phyloP scores from a whole-genome alignment of 2,113 vertebrate genomes.

The Prionailurus viverrinus region DNA sequence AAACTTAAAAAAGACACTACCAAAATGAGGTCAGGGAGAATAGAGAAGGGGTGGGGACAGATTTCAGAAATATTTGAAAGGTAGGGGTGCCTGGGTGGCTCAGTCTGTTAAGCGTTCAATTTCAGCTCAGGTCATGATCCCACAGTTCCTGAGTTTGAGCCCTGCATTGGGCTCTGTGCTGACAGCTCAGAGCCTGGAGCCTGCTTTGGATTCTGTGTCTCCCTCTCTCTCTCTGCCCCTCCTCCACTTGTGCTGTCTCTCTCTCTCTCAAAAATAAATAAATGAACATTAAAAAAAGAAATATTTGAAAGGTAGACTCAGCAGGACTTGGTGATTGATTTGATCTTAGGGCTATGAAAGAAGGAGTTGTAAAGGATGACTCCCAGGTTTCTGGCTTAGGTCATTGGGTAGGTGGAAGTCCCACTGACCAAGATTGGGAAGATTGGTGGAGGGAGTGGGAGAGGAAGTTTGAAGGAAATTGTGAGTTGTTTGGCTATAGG shows the following conservation, averaged over 20 bases:
- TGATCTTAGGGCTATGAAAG: background rate
- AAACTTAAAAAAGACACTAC: background rate
- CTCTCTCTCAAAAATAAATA: too few relatives aligned
- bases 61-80: slow-evolving; percentile 28
- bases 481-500: slow-evolving; percentile 42
- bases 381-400: slow-evolving; percentile 17
- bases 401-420: background rate
- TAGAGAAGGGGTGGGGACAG: background rate
- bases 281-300: background rate
- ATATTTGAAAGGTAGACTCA: background rate
- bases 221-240: too few relatives aligned
- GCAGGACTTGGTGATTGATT: slow-evolving; percentile 8
- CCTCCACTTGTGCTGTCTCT: too few relatives aligned
- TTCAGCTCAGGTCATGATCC: too few relatives aligned
- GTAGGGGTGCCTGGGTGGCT: background rate
- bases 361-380: slow-evolving; percentile 4
- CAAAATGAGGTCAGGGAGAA: slow-evolving; percentile 22
- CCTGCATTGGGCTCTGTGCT: too few relatives aligned
- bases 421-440: background rate
- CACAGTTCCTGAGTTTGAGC: too few relatives aligned
- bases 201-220: too few relatives aligned
- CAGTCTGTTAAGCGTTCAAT: too few relatives aligned
- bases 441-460: background rate
- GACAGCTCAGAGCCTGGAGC: too few relatives aligned
- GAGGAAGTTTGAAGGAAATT: slow-evolving; percentile 38